phyloP scores from a whole-genome alignment of 2,113 vertebrate species.

The Channa argus region DNA sequence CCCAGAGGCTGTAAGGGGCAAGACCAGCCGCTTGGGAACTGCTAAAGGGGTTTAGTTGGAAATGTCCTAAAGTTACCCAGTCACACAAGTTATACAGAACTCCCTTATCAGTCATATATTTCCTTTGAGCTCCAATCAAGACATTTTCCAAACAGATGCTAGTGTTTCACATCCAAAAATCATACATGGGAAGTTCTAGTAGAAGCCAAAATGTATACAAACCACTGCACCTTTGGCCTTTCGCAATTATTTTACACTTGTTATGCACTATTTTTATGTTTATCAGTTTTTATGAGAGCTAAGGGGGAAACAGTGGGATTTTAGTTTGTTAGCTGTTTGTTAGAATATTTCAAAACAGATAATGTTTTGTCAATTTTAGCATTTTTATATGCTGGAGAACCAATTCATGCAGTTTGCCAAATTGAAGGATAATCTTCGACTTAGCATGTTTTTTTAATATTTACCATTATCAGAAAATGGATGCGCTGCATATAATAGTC shows the following conservation, averaged over 20 bases:
- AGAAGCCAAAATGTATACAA: not conserved
- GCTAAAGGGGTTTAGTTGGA: constrained; percentile 12
- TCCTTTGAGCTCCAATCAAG: not conserved
- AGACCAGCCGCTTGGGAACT: constrained; percentile 24
- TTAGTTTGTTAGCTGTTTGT: too few relatives aligned
- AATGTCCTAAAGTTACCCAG: constrained; percentile 16
- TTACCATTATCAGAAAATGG: too few relatives aligned
- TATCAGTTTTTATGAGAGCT: too few relatives aligned
- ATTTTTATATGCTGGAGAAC: too few relatives aligned
- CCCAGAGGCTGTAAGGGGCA: constrained; percentile 3
- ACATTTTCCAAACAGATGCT: not conserved
- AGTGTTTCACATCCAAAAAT: not conserved
- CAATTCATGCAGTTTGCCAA: too few relatives aligned
- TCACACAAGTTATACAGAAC: not conserved
- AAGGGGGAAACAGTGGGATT: too few relatives aligned
- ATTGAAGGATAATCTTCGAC: too few relatives aligned
- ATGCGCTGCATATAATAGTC: too few relatives aligned
- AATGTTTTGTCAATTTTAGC: too few relatives aligned
- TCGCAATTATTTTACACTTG: not conserved
- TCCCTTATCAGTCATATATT: constrained; percentile 29
- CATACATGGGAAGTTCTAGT: constrained; percentile 8
- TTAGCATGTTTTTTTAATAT: too few relatives aligned
- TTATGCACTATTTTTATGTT: not conserved
- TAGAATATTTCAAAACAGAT: too few relatives aligned
- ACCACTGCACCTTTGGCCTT: not conserved